Evolutionary conservation across 2,797 vertebrate genomes (phyloP), one percentile per base, ranked within the genome.

Genomic region (Myiotriccus ornatus): DNA sequence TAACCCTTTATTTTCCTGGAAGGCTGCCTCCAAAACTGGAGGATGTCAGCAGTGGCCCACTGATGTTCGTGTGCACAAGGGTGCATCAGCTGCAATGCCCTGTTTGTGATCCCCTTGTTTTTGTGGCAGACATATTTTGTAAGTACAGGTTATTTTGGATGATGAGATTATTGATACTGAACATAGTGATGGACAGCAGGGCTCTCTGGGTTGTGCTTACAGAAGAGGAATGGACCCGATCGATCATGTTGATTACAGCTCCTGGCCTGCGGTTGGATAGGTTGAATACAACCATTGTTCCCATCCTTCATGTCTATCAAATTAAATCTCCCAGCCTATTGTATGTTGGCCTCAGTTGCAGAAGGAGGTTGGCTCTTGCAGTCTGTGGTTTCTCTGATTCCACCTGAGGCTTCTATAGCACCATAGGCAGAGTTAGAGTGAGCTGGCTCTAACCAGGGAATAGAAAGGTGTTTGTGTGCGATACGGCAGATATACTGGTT

Each of bases 31-130:
- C 39, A 75, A 37, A 59, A 25, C 8, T 28, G 16, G 11, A 12
- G 20, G 7, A 30, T 59, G 21, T 32, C 39, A 79, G 52, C 34
- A 25, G 10, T 22, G 14, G 11, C 6, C 22, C 8, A 3, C 13
- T 7, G 9, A 30, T 24, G 13, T 25, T 32, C 0, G 0, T 12
- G 9, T 52, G 39, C 32, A 41, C n/a, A 68, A 65, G 16, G 5
- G 8, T 24, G 23, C 35, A 13, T 67, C 32, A 62, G 3, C 41
- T 67, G n/a, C 37, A 44, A 6, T 19, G 10, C 9, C 18, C 9
- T 16, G 8, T 23, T 56, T 60, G 37, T 53, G 41, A 67, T 56
- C 74, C 14, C 30, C 30, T 9, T 8, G 9, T 1, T 0, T 28
- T 80, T 39, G 34, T 68, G 41, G 41, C 75, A 83, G 37, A n/a